A percentile compares a stretch with the other conserved stretches of the same genome.
phyloP scores from a whole-genome alignment of 2,888 invertebrate genomes.

The Morpho deidamia region DNA sequence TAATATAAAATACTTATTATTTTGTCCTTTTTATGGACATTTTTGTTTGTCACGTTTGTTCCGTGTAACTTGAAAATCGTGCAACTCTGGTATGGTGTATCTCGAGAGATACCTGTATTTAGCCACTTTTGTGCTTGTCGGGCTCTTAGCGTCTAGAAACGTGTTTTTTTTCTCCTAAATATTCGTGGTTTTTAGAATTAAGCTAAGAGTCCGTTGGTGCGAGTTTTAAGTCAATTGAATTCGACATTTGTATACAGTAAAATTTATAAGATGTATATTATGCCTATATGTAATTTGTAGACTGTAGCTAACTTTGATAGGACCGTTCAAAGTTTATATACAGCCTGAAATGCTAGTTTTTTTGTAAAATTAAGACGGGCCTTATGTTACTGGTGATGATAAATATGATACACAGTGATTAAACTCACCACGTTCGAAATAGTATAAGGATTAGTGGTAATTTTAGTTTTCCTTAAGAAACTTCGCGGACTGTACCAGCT shows the following conservation, averaged over 20 bases:
- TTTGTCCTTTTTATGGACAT: too few species aligned
- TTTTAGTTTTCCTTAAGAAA: conserved; percentile 2
- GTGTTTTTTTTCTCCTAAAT: too few species aligned
- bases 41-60: too few species aligned
- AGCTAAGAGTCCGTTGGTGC: neutral
- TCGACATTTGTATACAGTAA: neutral
- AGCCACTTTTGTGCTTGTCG: neutral
- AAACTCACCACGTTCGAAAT: conserved; percentile 73
- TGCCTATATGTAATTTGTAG: conserved; percentile 15
- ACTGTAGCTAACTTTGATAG: conserved; percentile 23
- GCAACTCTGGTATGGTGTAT: too few species aligned
- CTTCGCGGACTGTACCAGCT: too few species aligned
- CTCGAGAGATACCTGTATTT: too few species aligned
- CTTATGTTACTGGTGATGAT: conserved; percentile 32
- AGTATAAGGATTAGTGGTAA: conserved; percentile 25
- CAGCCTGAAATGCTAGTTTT: conserved; percentile 20
- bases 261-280: conserved; percentile 3
- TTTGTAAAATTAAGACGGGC: conserved; percentile 23
- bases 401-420: conserved; percentile 39
- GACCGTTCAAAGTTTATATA: conserved; percentile 24
- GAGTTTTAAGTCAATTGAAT: neutral
- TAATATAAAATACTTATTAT: too few species aligned
- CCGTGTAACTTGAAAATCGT: too few species aligned
- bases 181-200: too few species aligned
- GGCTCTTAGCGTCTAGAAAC: neutral